phyloP scores from a whole-genome alignment of 2,888 invertebrate genomes.

The Drosophila algonquin region DNA sequence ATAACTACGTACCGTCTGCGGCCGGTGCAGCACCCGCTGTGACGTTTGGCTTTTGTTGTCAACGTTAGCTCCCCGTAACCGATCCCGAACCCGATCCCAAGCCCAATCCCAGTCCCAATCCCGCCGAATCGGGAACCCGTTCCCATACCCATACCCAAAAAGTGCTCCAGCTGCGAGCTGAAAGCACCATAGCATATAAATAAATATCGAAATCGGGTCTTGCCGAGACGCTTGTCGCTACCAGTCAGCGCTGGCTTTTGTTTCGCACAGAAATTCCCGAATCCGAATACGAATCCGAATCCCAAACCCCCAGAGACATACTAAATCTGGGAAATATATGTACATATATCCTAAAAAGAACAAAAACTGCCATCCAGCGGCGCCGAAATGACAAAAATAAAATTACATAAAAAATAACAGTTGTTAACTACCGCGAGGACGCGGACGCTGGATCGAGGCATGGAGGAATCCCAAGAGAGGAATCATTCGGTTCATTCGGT shows the following conservation, averaged over 20 bases:
- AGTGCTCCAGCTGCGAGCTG: conserved; percentile 56
- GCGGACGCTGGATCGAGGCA: conserved; percentile 16
- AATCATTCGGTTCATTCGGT: conserved; percentile 35
- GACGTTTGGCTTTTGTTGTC: conserved; percentile 77
- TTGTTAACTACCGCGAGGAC: conserved; percentile 69
- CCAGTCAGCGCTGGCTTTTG: conserved; percentile 75
- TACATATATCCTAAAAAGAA: conserved; percentile 12
- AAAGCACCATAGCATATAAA: conserved; percentile 58
- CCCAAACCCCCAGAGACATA: conserved; percentile 8
- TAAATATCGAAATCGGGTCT: conserved; percentile 76
- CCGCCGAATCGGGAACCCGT: conserved; percentile 19
- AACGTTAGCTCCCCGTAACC: conserved; percentile 57
- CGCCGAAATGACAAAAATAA: conserved; percentile 78
- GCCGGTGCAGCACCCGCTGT: conserved; percentile 74
- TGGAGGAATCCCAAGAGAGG: background rate
- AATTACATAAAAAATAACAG: conserved; percentile 78
- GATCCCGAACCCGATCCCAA: conserved; percentile 4
- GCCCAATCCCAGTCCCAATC: background rate
- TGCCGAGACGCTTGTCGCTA: conserved; percentile 75
- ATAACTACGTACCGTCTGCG: conserved; percentile 74
- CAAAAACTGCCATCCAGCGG: conserved; percentile 63
- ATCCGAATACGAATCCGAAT: conserved; percentile 4
- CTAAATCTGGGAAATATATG: conserved; percentile 39
- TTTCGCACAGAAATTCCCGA: conserved; percentile 49
- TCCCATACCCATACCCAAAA: conserved; percentile 20